Evolutionary conservation across 1,140 invertebrate species (phyloP).

Genomic region (Drosophila murphyi): DNA sequence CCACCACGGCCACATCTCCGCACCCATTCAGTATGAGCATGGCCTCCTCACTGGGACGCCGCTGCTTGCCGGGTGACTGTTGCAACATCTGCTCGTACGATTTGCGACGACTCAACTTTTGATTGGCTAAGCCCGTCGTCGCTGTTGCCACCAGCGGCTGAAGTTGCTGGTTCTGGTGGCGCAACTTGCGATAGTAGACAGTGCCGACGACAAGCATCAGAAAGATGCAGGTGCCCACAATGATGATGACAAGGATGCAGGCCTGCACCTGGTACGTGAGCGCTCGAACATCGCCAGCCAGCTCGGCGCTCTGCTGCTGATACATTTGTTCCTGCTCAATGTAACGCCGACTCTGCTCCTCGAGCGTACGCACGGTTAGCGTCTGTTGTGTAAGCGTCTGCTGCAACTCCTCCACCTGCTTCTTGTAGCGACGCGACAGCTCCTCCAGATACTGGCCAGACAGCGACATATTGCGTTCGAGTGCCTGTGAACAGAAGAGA

Average conservation of each 20-base stretch:
- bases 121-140: conserved; percentile 15
- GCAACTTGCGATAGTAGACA: conserved; percentile 71
- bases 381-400: conserved; percentile 93
- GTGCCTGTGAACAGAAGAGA: conserved; percentile 86
- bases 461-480: conserved; percentile 98
- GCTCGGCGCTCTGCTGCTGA: conserved; percentile 86
- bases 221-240: conserved; percentile 73
- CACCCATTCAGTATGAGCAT: conserved; percentile 86
- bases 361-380: conserved; percentile 90
- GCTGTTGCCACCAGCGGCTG: conserved; percentile 10
- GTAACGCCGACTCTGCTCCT: conserved; percentile 89
- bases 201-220: conserved; percentile 71
- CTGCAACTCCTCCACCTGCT: conserved; percentile 98
- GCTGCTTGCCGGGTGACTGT: conserved; percentile 85
- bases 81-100: conserved; percentile 87
- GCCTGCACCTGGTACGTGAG: conserved; percentile 84
- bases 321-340: conserved; percentile 89
- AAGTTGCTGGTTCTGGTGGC: conserved; percentile 59
- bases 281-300: conserved; percentile 87
- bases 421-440: conserved; percentile 96
- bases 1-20: conserved; percentile 33
- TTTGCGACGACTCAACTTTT: conserved; percentile 85
- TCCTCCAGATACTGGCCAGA: conserved; percentile 98
- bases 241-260: conserved; percentile 74
- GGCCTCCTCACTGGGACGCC: conserved; percentile 91